Percentiles rank a stretch among this genome's conserved stretches.
Conservation (phyloP, 2,888 invertebrate species). For the Hemaris fuciformis region DNA sequence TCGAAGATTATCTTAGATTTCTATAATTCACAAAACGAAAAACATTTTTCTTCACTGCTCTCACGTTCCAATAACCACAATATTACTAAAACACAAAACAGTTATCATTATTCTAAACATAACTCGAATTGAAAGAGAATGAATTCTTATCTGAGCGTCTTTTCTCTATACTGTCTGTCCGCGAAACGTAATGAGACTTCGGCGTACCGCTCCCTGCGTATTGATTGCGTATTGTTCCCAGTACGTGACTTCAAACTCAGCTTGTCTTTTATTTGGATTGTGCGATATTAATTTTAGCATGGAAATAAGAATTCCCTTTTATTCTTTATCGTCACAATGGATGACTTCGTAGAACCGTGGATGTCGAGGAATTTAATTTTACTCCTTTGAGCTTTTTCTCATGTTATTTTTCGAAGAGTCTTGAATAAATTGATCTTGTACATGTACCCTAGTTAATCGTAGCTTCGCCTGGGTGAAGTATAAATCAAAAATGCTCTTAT, state of each 20-base stretch:
- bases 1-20: not conserved
- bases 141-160: not conserved
- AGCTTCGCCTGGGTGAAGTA: no score
- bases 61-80: not conserved
- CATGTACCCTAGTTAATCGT: no score
- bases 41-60: not conserved
- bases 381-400: not conserved
- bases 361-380: not conserved
- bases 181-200: constrained; percentile 9
- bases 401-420: no score
- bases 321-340: not conserved
- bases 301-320: constrained; percentile 1
- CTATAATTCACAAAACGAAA: no score
- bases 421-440: no score
- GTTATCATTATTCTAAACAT: not conserved
- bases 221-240: constrained; percentile 8
- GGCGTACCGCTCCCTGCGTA: constrained; percentile 13
- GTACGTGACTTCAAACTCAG: constrained; percentile 1
- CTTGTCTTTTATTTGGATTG: constrained; percentile 1
- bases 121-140: not conserved
- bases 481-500: no score
- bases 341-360: not conserved
- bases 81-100: not conserved
- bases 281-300: constrained; percentile 3
- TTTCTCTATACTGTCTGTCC: not conserved